These are phyloP conservation scores for Sebastes aleutianus DNA, from an alignment of 2,797 vertebrate genomes.

Conservation along the genomic window DNA sequence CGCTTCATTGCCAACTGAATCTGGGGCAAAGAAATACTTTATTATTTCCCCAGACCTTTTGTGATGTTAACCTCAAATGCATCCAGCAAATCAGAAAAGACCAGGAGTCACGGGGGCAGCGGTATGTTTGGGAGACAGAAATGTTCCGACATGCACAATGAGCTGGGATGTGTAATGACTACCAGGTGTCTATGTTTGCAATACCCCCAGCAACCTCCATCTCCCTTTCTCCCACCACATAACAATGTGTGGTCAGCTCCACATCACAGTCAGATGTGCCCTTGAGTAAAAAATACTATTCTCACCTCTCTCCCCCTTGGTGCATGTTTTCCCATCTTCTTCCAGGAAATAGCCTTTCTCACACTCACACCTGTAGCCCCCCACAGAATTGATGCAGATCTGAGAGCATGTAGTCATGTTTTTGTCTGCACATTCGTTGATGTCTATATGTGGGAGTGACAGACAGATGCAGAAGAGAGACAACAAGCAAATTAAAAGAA, in stretches of 20 bases:
- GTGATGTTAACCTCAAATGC: slow-evolving; percentile 61
- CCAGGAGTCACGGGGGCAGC: slow-evolving; percentile 53
- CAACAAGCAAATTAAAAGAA: neutral
- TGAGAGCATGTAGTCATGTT: slow-evolving; percentile 90
- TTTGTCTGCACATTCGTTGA: slow-evolving; percentile 89
- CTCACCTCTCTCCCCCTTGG: slow-evolving; percentile 89
- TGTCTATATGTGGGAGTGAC: slow-evolving; percentile 78
- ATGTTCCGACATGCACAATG: slow-evolving; percentile 66
- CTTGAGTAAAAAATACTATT: slow-evolving; percentile 35
- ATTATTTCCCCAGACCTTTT: slow-evolving; percentile 48
- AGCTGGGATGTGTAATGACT: slow-evolving; percentile 72
- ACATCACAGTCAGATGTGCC: slow-evolving; percentile 41
- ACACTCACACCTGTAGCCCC: slow-evolving; percentile 95
- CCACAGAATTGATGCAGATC: slow-evolving; percentile 89
- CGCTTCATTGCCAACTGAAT: slow-evolving; percentile 62
- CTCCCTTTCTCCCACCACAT: slow-evolving; percentile 1
- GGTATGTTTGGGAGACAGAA: slow-evolving; percentile 50
- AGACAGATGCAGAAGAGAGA: slow-evolving; percentile 18
- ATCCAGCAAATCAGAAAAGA: slow-evolving; percentile 62
- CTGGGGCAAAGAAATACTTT: slow-evolving; percentile 20
- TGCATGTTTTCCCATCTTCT: slow-evolving; percentile 90
- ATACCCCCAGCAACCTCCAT: neutral
- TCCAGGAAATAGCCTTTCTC: slow-evolving; percentile 88
- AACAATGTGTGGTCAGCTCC: slow-evolving; percentile 34
- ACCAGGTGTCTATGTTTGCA: slow-evolving; percentile 73